Percentiles rank a stretch among this genome's conserved stretches.
phyloP scores from a whole-genome alignment of 2,797 vertebrate species.

The Thunnus albacares region DNA sequence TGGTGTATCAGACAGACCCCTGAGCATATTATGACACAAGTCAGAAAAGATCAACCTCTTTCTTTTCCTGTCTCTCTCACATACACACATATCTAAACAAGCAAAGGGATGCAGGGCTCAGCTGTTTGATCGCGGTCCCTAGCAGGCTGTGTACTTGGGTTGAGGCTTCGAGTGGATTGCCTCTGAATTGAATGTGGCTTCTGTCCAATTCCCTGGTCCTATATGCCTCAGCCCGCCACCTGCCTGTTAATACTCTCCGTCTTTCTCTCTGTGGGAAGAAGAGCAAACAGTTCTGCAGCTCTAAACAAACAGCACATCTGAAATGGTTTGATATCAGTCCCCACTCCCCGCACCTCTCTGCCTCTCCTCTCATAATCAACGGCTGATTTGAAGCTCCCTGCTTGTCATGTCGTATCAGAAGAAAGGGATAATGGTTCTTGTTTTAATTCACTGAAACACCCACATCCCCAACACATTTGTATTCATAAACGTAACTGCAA shows the following conservation, averaged over 20 bases:
- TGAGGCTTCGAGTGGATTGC: constrained; percentile 46
- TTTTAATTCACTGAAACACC: neutral
- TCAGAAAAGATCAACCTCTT: constrained; percentile 35
- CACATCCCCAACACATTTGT: neutral
- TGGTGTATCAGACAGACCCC: constrained; percentile 6
- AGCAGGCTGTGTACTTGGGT: constrained; percentile 33
- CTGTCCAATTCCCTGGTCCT: constrained; percentile 44
- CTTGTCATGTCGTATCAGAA: neutral
- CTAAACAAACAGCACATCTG: constrained; percentile 46
- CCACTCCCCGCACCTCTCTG: neutral
- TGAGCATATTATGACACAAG: constrained; percentile 46
- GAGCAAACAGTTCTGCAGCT: constrained; percentile 45
- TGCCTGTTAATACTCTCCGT: constrained; percentile 46
- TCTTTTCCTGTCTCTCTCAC: neutral
- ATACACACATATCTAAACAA: constrained; percentile 36
- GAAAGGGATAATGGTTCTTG: neutral
- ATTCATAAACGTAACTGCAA: neutral
- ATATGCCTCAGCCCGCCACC: constrained; percentile 50
- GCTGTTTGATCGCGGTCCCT: constrained; percentile 48
- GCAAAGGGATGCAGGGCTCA: constrained; percentile 42
- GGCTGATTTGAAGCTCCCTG: neutral
- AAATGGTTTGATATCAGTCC: constrained; percentile 38
- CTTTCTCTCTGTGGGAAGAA: constrained; percentile 20
- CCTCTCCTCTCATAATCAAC: neutral
- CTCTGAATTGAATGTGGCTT: constrained; percentile 56